These are phyloP conservation scores for Oncorhynchus nerka DNA, from an alignment of 2,113 vertebrate genomes.

Conservation along the genomic window DNA sequence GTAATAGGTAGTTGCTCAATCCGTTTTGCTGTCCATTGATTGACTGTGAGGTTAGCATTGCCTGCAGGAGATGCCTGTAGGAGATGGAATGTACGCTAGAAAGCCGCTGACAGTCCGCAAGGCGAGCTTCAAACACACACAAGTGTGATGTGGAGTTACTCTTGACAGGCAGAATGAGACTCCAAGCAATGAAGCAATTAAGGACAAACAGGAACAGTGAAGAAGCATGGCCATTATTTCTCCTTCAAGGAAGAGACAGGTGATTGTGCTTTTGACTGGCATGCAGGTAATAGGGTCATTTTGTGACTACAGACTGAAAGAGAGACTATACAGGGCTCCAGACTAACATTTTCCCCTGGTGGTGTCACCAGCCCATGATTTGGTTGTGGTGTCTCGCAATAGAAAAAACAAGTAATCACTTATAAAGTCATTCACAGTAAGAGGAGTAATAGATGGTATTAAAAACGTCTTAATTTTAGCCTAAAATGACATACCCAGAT, in stretches of 20 bases:
- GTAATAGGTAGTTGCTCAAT: neutral
- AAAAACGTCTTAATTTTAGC: too few relatives aligned
- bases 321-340: neutral
- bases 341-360: too few relatives aligned
- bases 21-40: neutral
- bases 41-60: neutral
- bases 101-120: neutral
- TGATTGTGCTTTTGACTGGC: neutral
- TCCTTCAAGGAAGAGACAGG: neutral
- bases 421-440: too few relatives aligned
- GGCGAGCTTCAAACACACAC: neutral
- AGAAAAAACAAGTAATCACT: too few relatives aligned
- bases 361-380: too few relatives aligned
- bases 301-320: neutral
- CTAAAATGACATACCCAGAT: too few relatives aligned
- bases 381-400: too few relatives aligned
- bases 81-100: neutral
- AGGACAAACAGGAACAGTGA: neutral
- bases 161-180: slow-evolving; percentile 3
- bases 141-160: neutral
- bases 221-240: neutral
- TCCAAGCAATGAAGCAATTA: slow-evolving; percentile 3
- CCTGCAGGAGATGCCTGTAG: neutral
- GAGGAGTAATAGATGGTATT: too few relatives aligned
- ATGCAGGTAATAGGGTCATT: neutral